Conservation (phyloP, 2,888 invertebrate species). For the Amphiduros pacificus region DNA sequence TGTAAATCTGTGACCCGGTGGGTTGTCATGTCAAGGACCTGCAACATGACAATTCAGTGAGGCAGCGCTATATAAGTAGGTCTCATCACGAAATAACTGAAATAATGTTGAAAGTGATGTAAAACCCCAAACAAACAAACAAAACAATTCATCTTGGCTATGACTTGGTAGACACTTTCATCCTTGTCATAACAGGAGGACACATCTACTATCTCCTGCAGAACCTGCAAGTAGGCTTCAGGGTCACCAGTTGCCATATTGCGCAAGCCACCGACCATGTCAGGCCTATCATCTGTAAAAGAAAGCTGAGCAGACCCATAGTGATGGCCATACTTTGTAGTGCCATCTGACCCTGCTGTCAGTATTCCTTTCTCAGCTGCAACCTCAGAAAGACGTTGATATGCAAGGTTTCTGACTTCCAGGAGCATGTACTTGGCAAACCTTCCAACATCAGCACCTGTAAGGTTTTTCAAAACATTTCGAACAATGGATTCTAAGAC, state of each 20-base stretch:
- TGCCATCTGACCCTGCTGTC: slow-evolving; percentile 4
- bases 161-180: too few relatives aligned
- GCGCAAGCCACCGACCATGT: background rate
- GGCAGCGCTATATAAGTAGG: too few relatives aligned
- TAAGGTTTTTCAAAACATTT: slow-evolving; percentile 4
- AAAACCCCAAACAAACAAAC: too few relatives aligned
- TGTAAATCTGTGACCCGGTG: too few relatives aligned
- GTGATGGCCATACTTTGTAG: slow-evolving; percentile 5
- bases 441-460: background rate
- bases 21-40: too few relatives aligned
- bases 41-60: too few relatives aligned
- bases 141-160: too few relatives aligned
- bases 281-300: background rate
- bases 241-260: slow-evolving; percentile 7
- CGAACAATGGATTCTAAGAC: slow-evolving; percentile 12
- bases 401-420: slow-evolving; percentile 7
- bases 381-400: background rate
- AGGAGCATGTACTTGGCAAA: slow-evolving; percentile 6
- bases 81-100: too few relatives aligned
- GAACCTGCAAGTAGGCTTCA: background rate
- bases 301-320: background rate
- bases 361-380: background rate
- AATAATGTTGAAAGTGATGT: too few relatives aligned
- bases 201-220: slow-evolving; percentile 1
- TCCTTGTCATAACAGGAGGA: too few relatives aligned